Evolutionary conservation across 2,797 vertebrate genomes (phyloP).

Genomic region (Microchirus variegatus): DNA sequence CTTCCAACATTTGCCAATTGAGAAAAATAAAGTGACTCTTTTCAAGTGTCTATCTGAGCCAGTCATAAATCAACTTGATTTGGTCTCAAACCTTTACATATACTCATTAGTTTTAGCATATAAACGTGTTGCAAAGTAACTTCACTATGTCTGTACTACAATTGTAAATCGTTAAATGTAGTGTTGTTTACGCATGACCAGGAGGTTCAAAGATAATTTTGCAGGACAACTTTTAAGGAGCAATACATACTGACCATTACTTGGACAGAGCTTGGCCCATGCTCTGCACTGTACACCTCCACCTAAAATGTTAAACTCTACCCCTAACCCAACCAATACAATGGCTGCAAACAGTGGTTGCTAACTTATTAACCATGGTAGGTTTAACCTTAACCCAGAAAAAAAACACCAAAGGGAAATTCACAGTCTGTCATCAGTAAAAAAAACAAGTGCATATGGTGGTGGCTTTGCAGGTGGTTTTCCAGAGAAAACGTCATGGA

Average conservation of each 20-base stretch:
- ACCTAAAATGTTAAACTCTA: background rate
- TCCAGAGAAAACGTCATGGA: conserved; percentile 2
- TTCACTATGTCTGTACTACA: too few species aligned
- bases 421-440: background rate
- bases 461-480: background rate
- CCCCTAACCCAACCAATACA: conserved; percentile 1
- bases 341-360: conserved; percentile 15
- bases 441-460: conserved; percentile 10
- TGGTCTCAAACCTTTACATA: background rate
- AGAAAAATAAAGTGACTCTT: too few species aligned
- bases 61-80: conserved; percentile 3
- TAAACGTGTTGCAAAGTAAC: too few species aligned
- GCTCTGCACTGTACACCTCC: background rate
- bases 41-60: too few species aligned
- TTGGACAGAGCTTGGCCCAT: conserved; percentile 2
- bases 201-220: background rate
- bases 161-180: background rate
- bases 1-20: too few species aligned
- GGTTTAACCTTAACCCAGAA: conserved; percentile 13
- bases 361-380: conserved; percentile 5
- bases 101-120: background rate
- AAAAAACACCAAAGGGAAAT: conserved; percentile 1
- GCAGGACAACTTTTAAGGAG: background rate
- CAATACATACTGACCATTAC: conserved; percentile 18
- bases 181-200: background rate